These are phyloP conservation scores for Cephus runcator DNA, from an alignment of 2,888 invertebrate species.

Conservation along the genomic window DNA sequence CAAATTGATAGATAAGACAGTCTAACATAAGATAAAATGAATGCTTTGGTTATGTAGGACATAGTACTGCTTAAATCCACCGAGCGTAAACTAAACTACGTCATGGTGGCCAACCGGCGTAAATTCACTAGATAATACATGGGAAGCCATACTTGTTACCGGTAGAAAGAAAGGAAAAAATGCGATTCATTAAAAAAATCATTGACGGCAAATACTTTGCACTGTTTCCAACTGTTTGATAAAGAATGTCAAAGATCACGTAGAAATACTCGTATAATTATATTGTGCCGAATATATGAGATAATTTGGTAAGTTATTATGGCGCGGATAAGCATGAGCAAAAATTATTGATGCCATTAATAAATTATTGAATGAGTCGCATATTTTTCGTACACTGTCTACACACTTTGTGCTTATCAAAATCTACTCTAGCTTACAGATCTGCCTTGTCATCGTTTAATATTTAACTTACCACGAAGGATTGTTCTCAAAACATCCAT, in stretches of 20 bases:
- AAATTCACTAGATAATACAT: background rate
- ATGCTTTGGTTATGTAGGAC: conserved; percentile 31
- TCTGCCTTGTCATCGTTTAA: background rate
- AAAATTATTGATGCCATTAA: background rate
- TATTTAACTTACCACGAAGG: background rate
- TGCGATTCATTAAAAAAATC: background rate
- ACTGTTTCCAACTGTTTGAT: no score
- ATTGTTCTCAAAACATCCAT: background rate
- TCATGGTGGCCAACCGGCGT: background rate
- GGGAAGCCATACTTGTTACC: background rate
- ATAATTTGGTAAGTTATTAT: no score
- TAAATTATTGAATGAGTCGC: background rate
- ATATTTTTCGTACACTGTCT: background rate
- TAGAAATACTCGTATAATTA: no score
- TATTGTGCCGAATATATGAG: no score
- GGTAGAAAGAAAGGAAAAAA: background rate
- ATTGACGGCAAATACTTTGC: background rate
- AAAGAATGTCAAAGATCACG: no score
- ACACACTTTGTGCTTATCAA: background rate
- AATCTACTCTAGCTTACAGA: background rate
- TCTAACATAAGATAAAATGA: background rate
- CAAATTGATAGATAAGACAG: background rate
- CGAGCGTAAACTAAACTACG: conserved; percentile 36
- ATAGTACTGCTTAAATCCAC: conserved; percentile 39
- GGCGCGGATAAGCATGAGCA: background rate